phyloP scores from a whole-genome alignment of 2,888 invertebrate species.

The Morpho achilles region DNA sequence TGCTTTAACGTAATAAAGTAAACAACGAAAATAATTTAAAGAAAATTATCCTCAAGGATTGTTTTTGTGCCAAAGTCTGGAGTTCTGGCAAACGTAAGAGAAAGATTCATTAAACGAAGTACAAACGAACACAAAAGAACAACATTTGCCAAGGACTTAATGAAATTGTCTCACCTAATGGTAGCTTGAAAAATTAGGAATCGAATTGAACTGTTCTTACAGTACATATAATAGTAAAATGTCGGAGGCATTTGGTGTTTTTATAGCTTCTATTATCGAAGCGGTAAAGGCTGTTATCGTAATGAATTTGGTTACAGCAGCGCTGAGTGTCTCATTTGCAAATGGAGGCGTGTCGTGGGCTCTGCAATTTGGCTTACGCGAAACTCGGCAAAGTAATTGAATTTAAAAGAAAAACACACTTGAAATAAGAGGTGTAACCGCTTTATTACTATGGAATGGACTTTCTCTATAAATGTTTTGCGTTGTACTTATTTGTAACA shows the following conservation, averaged over 20 bases:
- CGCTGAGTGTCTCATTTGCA: slow-evolving; percentile 65
- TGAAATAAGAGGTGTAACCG: not conserved
- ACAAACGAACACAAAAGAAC: not conserved
- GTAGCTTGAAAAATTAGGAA: slow-evolving; percentile 7
- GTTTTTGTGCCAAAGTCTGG: slow-evolving; percentile 6
- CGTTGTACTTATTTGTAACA: no score
- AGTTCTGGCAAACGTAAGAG: slow-evolving; percentile 11
- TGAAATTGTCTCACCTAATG: slow-evolving; percentile 6
- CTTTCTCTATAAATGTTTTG: no score
- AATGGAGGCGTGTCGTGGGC: slow-evolving; percentile 72
- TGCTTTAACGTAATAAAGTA: no score
- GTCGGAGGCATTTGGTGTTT: slow-evolving; percentile 4
- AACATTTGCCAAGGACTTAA: slow-evolving; percentile 4
- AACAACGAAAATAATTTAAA: not conserved
- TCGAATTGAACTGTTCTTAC: slow-evolving; percentile 23
- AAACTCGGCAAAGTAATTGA: slow-evolving; percentile 47
- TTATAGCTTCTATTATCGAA: slow-evolving; percentile 12
- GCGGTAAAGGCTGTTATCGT: slow-evolving; percentile 22
- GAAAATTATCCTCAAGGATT: not conserved
- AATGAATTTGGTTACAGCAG: slow-evolving; percentile 14
- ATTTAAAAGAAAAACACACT: slow-evolving; percentile 42
- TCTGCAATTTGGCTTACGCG: slow-evolving; percentile 70
- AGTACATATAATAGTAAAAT: slow-evolving; percentile 26
- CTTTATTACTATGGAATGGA: no score
- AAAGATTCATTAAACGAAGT: slow-evolving; percentile 5